Evolutionary conservation across 2,113 vertebrate genomes (phyloP), one percentile per base, ranked within the genome.

Genomic region (Onychorhynchus coronatus): DNA sequence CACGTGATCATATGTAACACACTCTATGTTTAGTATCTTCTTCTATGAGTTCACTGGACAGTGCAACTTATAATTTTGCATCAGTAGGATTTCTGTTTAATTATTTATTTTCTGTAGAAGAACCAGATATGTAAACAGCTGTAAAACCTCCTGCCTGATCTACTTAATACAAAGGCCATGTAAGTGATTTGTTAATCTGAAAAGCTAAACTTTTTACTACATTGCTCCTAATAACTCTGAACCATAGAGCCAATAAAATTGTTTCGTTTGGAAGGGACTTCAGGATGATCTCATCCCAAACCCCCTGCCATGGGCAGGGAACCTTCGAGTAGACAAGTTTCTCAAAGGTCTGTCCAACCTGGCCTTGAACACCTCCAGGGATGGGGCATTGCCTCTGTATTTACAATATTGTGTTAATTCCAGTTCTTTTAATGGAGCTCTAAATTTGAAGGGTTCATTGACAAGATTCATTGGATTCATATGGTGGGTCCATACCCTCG

Each of bases 261-360:
- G 17, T 49, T 70, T 47, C 14, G 17, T 6, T 5, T 70, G 47
- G 55, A 62, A 49, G 21, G 13, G 12, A 33, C 17, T 27, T 23
- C 4, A 16, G 56, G 8, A 33, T 13, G 25, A 41, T 9, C 30
- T 35, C 1, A 3, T 55, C 19, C 4, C 30, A 41, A 4, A 9
- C 4, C 21, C 28, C 4, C 14, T 76, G 14, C 30, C 24, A 19
- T 27, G 28, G 37, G 5, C 28, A 81, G 9, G 22, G 14, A 33
- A 37, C 2, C 8, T 82, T 39, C 37, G 46, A 46, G 9, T 28
- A 11, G 0, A 5, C 50, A 81, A 44, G 18, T 1, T 81, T 10
- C 14, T 65, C 42, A 23, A 58, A 66, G 19, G 15, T 4, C 33
- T 0, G 0, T 39, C 19, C 77, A 39, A 1, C 15, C 31, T 16